Percentiles rank a stretch among this genome's conserved stretches.
These are phyloP conservation scores for Cataglyphis cursor DNA, from an alignment of 2,888 invertebrate genomes.

Conservation along the genomic window DNA sequence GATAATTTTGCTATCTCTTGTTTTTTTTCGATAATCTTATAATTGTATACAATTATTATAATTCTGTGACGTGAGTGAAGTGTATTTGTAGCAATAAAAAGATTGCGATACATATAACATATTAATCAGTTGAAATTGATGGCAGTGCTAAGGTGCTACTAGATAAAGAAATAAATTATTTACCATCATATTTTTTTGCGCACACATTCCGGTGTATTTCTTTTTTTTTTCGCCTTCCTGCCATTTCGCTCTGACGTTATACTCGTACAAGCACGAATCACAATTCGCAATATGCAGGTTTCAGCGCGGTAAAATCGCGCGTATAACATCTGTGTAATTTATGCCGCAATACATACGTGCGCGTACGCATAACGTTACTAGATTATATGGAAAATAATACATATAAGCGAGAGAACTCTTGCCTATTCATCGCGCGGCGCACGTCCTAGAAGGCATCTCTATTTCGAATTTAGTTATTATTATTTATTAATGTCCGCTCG, in stretches of 20 bases:
- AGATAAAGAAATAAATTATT: neutral
- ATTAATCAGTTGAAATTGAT: conserved; percentile 10
- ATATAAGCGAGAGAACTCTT: conserved; percentile 41
- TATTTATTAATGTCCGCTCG: conserved; percentile 34
- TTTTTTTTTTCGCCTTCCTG: neutral
- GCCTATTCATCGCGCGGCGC: conserved; percentile 32
- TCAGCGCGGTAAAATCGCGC: conserved; percentile 62
- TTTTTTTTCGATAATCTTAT: neutral
- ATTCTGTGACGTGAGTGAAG: neutral
- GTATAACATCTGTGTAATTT: conserved; percentile 62
- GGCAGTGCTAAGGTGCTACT: neutral
- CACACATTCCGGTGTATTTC: neutral
- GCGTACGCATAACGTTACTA: conserved; percentile 8
- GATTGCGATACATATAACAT: neutral
- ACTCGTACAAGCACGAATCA: conserved; percentile 40
- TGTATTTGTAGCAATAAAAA: neutral
- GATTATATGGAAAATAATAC: conserved; percentile 59
- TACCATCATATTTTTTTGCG: neutral
- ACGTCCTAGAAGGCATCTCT: conserved; percentile 2
- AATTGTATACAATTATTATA: neutral
- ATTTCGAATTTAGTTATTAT: conserved; percentile 45
- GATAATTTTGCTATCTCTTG: neutral
- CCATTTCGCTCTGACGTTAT: neutral
- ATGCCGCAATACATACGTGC: conserved; percentile 45
- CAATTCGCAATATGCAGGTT: conserved; percentile 58